Evolutionary conservation across 2,797 vertebrate species (phyloP).

Genomic region (Prunella strophiata): DNA sequence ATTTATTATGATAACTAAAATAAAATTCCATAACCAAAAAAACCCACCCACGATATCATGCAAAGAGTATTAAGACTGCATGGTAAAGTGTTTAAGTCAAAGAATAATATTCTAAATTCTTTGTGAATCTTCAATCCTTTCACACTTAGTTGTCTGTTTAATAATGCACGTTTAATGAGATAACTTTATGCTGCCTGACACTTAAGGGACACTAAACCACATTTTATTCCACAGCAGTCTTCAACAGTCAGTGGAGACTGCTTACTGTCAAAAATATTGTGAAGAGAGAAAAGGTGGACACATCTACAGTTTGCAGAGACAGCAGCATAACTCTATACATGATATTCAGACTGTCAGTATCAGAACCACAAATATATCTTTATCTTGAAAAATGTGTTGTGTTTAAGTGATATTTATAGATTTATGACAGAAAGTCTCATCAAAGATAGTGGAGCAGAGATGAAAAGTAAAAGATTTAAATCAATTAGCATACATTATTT

Average conservation of each 20-base stretch:
- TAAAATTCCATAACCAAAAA: background rate
- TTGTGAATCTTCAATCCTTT: background rate
- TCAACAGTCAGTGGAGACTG: background rate
- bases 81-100: background rate
- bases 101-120: background rate
- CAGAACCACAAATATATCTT: background rate
- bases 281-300: background rate
- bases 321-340: background rate
- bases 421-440: background rate
- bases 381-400: background rate
- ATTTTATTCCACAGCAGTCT: background rate
- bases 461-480: background rate
- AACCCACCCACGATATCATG: background rate
- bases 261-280: background rate
- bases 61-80: background rate
- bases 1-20: background rate
- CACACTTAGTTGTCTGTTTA: background rate
- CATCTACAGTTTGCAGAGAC: background rate
- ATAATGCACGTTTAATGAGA: background rate
- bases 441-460: background rate
- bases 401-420: background rate
- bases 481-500: conserved; percentile 11
- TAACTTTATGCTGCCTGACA: background rate
- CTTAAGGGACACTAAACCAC: background rate
- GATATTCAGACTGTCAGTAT: background rate